A percentile compares a stretch with the other conserved stretches of the same genome.
Evolutionary conservation across 2,113 vertebrate species (phyloP).

Genomic region (Gopherus evgoodei): DNA sequence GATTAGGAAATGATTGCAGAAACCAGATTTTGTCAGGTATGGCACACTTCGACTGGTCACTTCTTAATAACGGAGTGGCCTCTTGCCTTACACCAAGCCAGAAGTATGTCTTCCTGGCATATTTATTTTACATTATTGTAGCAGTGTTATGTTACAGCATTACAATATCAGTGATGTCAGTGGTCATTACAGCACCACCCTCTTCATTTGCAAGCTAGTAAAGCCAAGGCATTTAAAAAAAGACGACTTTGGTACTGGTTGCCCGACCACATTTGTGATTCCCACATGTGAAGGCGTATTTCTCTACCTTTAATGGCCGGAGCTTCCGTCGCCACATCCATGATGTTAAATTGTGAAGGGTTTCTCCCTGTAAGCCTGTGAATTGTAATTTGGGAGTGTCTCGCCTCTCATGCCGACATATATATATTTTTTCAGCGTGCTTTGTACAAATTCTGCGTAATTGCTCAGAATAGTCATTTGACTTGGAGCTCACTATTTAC

Average conservation of each 20-base stretch:
- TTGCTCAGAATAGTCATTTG: conserved; percentile 33
- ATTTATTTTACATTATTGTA: not conserved
- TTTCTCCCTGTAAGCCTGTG: conserved; percentile 34
- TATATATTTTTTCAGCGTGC: not conserved
- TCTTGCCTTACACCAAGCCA: not conserved
- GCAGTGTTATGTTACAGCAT: not conserved
- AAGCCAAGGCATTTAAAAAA: not conserved
- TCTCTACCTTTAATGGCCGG: conserved; percentile 27
- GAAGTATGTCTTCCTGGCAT: not conserved
- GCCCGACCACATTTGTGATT: not conserved
- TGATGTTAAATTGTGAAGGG: conserved; percentile 24
- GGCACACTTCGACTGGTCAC: not conserved
- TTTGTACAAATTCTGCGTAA: not conserved
- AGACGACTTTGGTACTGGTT: not conserved
- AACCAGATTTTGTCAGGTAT: conserved; percentile 11
- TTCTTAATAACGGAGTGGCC: not conserved
- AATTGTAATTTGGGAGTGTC: conserved; percentile 53
- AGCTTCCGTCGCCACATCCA: conserved; percentile 13
- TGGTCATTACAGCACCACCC: not conserved
- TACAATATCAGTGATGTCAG: conserved; percentile 42
- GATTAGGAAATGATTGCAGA: not conserved
- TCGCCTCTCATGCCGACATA: not conserved
- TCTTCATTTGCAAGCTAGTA: conserved; percentile 17
- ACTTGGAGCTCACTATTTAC: conserved; percentile 29
- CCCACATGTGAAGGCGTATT: conserved; percentile 20